Percentiles rank a stretch among this genome's conserved stretches.
These are phyloP conservation scores for Buathra laborator DNA, from an alignment of 2,888 invertebrate genomes.

Conservation along the genomic window DNA sequence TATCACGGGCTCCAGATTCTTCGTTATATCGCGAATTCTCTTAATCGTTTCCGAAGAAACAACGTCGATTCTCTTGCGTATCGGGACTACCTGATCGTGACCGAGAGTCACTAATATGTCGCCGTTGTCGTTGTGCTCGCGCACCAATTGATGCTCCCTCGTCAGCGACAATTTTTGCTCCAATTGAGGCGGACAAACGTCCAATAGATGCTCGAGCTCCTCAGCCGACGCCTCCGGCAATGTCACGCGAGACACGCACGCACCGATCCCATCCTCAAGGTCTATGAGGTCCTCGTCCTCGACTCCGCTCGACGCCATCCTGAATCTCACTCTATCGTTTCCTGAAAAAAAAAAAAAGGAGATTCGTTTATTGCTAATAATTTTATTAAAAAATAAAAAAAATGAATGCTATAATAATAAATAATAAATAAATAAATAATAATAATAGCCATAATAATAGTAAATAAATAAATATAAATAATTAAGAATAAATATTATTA, in stretches of 20 bases:
- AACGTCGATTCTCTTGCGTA: slow-evolving; percentile 82
- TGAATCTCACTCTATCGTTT: slow-evolving; percentile 57
- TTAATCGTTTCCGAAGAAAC: slow-evolving; percentile 83
- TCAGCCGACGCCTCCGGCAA: slow-evolving; percentile 76
- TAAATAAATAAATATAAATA: too few relatives aligned
- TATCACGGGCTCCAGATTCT: slow-evolving; percentile 82
- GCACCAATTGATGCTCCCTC: slow-evolving; percentile 75
- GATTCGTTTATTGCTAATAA: neutral
- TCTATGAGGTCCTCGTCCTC: slow-evolving; percentile 83
- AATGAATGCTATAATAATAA: too few relatives aligned
- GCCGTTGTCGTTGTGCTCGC: slow-evolving; percentile 71
- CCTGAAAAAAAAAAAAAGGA: slow-evolving; percentile 47
- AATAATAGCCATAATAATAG: too few relatives aligned
- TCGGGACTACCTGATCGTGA: slow-evolving; percentile 82
- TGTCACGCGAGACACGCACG: slow-evolving; percentile 71
- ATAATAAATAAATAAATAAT: too few relatives aligned
- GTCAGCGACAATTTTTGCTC: slow-evolving; percentile 82
- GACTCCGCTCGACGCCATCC: slow-evolving; percentile 75
- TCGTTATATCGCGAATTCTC: slow-evolving; percentile 82
- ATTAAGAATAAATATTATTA: too few relatives aligned
- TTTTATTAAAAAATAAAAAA: slow-evolving; percentile 36
- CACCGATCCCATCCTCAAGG: slow-evolving; percentile 76
- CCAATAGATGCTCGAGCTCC: slow-evolving; percentile 83
- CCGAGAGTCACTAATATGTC: slow-evolving; percentile 82
- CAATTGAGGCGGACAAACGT: slow-evolving; percentile 82